phyloP scores from a whole-genome alignment of 92 coral and sea anemone genomes.

The Montipora capitata region DNA sequence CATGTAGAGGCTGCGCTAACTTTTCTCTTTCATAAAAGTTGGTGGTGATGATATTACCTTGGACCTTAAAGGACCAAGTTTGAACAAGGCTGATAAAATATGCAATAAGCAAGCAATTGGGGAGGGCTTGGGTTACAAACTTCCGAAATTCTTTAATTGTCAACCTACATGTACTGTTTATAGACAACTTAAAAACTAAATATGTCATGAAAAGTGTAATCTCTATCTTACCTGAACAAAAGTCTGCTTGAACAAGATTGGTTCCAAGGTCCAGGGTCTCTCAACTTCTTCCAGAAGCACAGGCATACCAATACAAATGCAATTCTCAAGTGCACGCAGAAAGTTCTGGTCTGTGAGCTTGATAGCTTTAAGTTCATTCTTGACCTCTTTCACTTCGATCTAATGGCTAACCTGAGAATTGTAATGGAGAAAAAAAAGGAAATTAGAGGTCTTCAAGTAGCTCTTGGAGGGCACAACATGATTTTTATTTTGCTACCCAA shows the following conservation, averaged over 20 bases:
- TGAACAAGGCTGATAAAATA: no score
- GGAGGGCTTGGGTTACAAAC: no score
- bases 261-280: conserved; percentile 98
- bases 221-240: conserved; percentile 85
- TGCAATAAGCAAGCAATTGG: no score
- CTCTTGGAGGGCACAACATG: conserved; percentile 5
- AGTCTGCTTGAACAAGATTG: conserved; percentile 94
- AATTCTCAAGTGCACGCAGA: conserved; percentile 96
- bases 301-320: conserved; percentile 99
- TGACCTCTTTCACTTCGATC: conserved; percentile 97
- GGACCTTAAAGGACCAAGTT: no score
- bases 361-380: conserved; percentile 96
- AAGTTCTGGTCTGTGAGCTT: conserved; percentile 98
- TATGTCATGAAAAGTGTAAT: neutral
- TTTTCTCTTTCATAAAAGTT: no score
- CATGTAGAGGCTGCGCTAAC: no score
- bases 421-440: no score
- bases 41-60: no score
- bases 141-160: no score
- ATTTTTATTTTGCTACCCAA: no score
- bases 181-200: no score
- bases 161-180: no score
- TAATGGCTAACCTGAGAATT: conserved; percentile 91
- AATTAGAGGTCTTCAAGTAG: neutral
- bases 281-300: conserved; percentile 97